Conservation (phyloP, 2,113 vertebrate species). For the Gymnobelideus leadbeateri region DNA sequence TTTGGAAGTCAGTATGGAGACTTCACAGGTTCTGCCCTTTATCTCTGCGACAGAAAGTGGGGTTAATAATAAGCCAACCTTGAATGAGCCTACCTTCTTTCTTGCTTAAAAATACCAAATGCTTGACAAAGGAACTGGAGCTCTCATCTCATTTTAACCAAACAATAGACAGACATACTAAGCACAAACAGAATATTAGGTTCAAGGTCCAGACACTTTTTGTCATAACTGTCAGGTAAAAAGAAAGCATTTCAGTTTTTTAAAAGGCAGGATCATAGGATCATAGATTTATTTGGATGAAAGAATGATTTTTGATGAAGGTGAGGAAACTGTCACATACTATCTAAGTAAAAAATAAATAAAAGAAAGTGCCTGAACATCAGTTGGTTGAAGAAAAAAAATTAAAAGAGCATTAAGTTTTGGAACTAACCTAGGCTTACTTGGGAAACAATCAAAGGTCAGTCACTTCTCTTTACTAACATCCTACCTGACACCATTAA, state of each 20-base stretch:
- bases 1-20: not conserved
- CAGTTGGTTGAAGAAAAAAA: not conserved
- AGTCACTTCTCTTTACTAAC: not conserved
- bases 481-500: no score
- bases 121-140: not conserved
- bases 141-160: not conserved
- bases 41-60: no score
- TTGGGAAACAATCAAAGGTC: not conserved
- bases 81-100: not conserved
- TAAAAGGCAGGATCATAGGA: not conserved
- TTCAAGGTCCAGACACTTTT: fast-evolving
- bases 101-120: not conserved
- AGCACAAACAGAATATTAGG: fast-evolving
- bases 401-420: not conserved
- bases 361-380: not conserved
- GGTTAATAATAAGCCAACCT: not conserved
- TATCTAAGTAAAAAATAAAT: not conserved
- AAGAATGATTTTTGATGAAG: not conserved
- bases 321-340: not conserved
- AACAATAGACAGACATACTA: fast-evolving
- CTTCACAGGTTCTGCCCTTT: not conserved
- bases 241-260: not conserved
- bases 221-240: not conserved
- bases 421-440: not conserved
- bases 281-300: not conserved